These are phyloP conservation scores for Coregonus sp. DNA, from an alignment of 2,797 vertebrate genomes.

Conservation along the genomic window DNA sequence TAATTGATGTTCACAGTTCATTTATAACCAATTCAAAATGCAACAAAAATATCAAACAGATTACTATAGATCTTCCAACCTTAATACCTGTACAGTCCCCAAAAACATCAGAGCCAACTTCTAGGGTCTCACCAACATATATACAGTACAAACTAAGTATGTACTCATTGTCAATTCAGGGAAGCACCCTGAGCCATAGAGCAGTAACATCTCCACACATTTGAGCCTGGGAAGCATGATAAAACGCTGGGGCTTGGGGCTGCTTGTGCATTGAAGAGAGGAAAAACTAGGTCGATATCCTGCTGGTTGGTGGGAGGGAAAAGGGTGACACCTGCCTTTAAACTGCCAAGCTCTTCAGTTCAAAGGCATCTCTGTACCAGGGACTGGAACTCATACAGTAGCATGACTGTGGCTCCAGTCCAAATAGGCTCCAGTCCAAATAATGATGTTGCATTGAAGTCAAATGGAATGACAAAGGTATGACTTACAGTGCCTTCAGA, in stretches of 20 bases:
- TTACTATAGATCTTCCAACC: constrained; percentile 36
- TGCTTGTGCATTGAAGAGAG: constrained; percentile 10
- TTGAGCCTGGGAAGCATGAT: constrained; percentile 28
- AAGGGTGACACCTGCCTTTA: constrained; percentile 56
- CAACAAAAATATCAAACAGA: constrained; percentile 54
- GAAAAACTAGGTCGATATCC: constrained; percentile 49
- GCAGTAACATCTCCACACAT: constrained; percentile 23
- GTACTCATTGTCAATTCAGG: constrained; percentile 55
- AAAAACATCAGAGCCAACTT: background rate
- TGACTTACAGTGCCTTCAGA: too few relatives aligned
- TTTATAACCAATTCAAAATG: constrained; percentile 57
- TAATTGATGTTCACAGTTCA: constrained; percentile 22
- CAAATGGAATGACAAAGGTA: background rate
- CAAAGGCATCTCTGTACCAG: constrained; percentile 56
- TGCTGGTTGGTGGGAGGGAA: constrained; percentile 44
- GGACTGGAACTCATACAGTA: constrained; percentile 26
- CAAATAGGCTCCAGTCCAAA: constrained; percentile 53
- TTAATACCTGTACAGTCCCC: constrained; percentile 6
- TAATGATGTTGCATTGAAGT: constrained; percentile 46
- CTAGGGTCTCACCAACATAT: background rate
- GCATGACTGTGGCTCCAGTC: constrained; percentile 46
- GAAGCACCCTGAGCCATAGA: constrained; percentile 20
- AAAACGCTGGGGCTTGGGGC: constrained; percentile 38
- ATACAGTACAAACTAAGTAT: background rate
- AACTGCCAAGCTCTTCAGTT: constrained; percentile 56